Evolutionary conservation across 2,113 vertebrate genomes (phyloP).

Genomic region (Vidua macroura): DNA sequence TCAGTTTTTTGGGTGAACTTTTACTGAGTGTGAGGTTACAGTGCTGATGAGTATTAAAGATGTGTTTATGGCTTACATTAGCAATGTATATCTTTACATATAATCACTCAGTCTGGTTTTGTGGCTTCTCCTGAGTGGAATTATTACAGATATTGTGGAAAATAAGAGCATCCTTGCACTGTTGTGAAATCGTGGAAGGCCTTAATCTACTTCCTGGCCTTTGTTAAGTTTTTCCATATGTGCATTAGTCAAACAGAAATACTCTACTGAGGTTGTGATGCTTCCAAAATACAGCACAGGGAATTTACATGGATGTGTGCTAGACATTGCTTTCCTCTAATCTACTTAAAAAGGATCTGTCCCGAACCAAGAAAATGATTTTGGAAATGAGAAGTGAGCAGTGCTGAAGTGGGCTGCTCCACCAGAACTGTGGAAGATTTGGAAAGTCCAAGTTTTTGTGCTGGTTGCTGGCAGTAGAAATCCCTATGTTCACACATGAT

Average conservation of each 20-base stretch:
- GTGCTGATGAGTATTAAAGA: not conserved
- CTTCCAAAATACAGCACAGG: not conserved
- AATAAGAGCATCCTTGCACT: not conserved
- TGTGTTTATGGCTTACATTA: not conserved
- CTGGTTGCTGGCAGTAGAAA: not conserved
- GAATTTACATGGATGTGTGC: not conserved
- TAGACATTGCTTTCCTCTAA: not conserved
- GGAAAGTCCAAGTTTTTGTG: not conserved
- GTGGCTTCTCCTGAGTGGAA: not conserved
- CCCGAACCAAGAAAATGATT: not conserved
- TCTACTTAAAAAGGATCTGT: not conserved
- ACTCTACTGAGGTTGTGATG: not conserved
- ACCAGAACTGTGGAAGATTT: not conserved
- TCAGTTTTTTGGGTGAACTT: not conserved
- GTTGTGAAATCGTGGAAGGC: not conserved
- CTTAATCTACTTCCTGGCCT: not conserved
- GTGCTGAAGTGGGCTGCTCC: not conserved
- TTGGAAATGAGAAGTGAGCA: not conserved
- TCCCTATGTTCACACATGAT: accelerated
- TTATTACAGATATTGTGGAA: not conserved
- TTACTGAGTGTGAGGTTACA: not conserved
- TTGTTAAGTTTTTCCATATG: not conserved
- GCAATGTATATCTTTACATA: not conserved
- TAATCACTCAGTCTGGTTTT: not conserved
- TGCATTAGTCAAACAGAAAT: not conserved